Conservation (phyloP, 2,888 invertebrate species). For the Apotomis turbidana region DNA sequence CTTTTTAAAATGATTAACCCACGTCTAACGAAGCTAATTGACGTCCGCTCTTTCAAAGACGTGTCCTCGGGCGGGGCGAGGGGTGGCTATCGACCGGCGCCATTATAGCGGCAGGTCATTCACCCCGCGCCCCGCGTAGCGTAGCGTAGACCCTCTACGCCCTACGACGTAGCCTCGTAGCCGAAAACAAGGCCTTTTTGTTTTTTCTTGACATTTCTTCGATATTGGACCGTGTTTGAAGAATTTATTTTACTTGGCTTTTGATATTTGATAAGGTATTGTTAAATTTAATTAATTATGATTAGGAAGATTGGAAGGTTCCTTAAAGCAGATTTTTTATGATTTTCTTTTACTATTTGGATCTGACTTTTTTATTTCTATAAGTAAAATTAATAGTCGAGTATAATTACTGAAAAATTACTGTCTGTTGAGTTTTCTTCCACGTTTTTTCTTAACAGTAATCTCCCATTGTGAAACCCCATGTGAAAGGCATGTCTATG, state of each 20-base stretch:
- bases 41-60: constrained; percentile 32
- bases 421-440: no score
- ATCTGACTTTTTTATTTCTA: not conserved
- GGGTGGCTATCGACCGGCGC: constrained; percentile 72
- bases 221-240: not conserved
- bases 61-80: constrained; percentile 44
- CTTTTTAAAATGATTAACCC: not conserved
- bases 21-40: constrained; percentile 8
- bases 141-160: constrained; percentile 36
- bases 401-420: no score
- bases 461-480: no score
- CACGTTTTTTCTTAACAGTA: no score
- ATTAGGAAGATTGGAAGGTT: not conserved
- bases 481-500: no score
- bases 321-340: not conserved
- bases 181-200: constrained; percentile 42
- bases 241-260: constrained; percentile 30
- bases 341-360: not conserved
- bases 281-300: constrained; percentile 12
- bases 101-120: constrained; percentile 70
- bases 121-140: constrained; percentile 69
- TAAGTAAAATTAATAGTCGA: not conserved
- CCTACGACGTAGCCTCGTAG: constrained; percentile 60
- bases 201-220: not conserved
- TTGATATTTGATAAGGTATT: constrained; percentile 23